Conservation (phyloP, 2,113 vertebrate genomes). For the Corythornis madagascariensis region DNA sequence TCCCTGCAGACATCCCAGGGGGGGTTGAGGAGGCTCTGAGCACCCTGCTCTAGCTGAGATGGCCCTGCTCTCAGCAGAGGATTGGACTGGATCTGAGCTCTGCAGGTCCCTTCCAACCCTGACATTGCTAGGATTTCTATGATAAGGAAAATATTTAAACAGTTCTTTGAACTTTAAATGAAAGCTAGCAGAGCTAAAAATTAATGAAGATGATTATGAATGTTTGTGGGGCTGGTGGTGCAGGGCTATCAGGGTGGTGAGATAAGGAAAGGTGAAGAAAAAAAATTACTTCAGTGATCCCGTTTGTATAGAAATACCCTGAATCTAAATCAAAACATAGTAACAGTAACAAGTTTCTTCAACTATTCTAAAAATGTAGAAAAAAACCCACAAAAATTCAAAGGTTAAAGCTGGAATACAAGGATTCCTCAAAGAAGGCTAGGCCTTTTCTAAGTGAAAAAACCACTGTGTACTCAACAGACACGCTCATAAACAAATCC, state of each 20-base stretch:
- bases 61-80: no score
- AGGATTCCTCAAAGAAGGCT: not conserved
- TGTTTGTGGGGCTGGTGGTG: not conserved
- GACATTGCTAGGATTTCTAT: no score
- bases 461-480: not conserved
- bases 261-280: not conserved
- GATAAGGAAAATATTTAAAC: not conserved
- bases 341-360: not conserved
- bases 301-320: not conserved
- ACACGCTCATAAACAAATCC: not conserved
- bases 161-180: not conserved
- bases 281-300: not conserved
- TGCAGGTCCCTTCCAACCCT: no score
- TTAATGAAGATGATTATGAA: not conserved
- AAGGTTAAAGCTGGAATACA: not conserved
- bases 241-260: not conserved
- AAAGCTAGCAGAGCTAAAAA: not conserved
- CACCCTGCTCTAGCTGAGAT: no score
- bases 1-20: no score
- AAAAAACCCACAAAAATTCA: not conserved
- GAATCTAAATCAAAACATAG: not conserved
- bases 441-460: not conserved
- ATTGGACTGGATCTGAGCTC: no score
- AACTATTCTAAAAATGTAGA: not conserved
- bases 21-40: no score